Evolutionary conservation across 2,113 vertebrate species (phyloP).

Genomic region (Paradoxurus hermaphroditus): DNA sequence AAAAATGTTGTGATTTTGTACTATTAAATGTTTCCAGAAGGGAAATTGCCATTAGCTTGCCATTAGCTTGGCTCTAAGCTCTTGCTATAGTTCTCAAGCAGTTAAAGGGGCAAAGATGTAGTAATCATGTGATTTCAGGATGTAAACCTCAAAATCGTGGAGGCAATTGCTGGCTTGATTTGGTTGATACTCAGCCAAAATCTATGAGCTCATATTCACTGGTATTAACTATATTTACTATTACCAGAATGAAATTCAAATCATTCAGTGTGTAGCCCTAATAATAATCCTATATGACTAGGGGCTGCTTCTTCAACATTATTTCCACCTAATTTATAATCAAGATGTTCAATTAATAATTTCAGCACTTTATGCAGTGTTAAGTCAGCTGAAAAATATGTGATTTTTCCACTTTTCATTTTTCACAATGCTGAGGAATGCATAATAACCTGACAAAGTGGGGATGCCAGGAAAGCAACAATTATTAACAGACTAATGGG

Average conservation of each 20-base stretch:
- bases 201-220: conserved; percentile 70
- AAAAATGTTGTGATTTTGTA: conserved; percentile 59
- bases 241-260: conserved; percentile 80
- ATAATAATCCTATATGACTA: conserved; percentile 85
- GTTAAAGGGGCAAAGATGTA: conserved; percentile 62
- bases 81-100: conserved; percentile 18
- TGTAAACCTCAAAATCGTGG: conserved; percentile 72
- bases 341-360: conserved; percentile 90
- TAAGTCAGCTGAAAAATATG: conserved; percentile 88
- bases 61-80: conserved; percentile 31
- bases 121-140: conserved; percentile 74
- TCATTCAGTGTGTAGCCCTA: conserved; percentile 79
- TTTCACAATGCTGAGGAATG: conserved; percentile 84
- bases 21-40: conserved; percentile 51
- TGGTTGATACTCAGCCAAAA: conserved; percentile 82
- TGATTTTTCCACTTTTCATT: conserved; percentile 85
- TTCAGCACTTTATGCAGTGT: conserved; percentile 85
- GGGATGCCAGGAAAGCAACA: conserved; percentile 79
- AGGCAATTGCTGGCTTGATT: conserved; percentile 77
- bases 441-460: conserved; percentile 83
- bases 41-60: not conserved
- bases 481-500: conserved; percentile 83
- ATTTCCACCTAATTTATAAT: conserved; percentile 90
- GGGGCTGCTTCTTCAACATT: conserved; percentile 87
- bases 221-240: conserved; percentile 84